These are phyloP conservation scores for Tortrix viridana DNA, from an alignment of 2,888 invertebrate genomes.

Conservation along the genomic window DNA sequence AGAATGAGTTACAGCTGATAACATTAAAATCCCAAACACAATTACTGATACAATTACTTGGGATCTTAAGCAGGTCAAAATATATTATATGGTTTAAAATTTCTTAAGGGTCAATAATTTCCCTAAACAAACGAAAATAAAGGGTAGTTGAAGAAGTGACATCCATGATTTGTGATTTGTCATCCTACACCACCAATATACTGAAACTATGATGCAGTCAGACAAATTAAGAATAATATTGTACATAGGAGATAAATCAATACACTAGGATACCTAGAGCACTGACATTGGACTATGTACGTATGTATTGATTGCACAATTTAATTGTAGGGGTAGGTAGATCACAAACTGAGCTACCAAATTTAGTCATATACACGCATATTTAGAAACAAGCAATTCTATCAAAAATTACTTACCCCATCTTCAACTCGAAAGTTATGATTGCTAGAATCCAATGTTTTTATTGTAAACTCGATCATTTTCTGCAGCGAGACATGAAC, in stretches of 20 bases:
- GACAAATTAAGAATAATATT: neutral
- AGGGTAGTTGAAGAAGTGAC: slow-evolving; percentile 2
- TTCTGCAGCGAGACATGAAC: slow-evolving; percentile 57
- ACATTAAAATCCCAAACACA: too few relatives aligned
- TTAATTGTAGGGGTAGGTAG: slow-evolving; percentile 21
- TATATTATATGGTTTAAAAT: too few relatives aligned
- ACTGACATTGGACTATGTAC: neutral
- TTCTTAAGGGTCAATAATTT: neutral
- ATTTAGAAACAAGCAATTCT: slow-evolving; percentile 21
- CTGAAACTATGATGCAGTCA: neutral
- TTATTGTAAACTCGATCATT: slow-evolving; percentile 94
- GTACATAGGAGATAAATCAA: neutral
- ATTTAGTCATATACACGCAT: slow-evolving; percentile 25
- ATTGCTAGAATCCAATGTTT: slow-evolving; percentile 94
- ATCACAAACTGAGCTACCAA: slow-evolving; percentile 26
- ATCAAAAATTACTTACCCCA: slow-evolving; percentile 87
- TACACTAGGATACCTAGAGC: neutral
- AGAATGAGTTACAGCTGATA: too few relatives aligned
- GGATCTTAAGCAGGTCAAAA: too few relatives aligned
- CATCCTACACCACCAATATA: neutral
- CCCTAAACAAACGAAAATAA: neutral
- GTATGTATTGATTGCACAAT: slow-evolving; percentile 8
- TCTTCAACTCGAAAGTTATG: slow-evolving; percentile 92
- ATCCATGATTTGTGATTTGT: neutral
- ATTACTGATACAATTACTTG: too few relatives aligned